These are phyloP conservation scores for Mungos mungo DNA, from an alignment of 2,113 vertebrate species.

Conservation along the genomic window DNA sequence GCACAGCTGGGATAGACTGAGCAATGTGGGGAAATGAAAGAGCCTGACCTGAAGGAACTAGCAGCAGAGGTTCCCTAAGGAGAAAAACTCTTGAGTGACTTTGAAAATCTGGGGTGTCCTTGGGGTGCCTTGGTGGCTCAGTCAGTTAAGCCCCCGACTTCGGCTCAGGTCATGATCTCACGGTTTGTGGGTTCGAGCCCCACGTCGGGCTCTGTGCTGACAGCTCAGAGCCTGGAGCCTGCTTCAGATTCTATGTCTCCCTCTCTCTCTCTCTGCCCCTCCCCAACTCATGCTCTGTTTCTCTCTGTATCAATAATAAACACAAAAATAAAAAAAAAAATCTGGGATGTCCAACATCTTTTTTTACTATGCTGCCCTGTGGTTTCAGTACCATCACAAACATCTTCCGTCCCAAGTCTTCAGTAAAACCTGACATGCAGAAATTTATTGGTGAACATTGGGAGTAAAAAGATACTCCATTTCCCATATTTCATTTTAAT, in stretches of 20 bases:
- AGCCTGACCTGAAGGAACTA: not conserved
- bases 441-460: not conserved
- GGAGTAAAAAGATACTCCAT: not conserved
- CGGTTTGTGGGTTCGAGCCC: no score
- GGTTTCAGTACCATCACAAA: not conserved
- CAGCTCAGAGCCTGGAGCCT: no score
- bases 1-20: not conserved
- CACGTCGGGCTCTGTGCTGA: no score
- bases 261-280: no score
- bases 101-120: not conserved
- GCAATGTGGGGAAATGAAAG: not conserved
- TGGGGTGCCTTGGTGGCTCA: no score
- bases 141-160: no score
- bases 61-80: not conserved
- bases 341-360: not conserved
- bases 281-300: no score
- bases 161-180: no score
- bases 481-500: not conserved
- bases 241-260: no score
- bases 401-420: not conserved
- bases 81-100: not conserved
- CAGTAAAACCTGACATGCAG: not conserved
- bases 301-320: no score
- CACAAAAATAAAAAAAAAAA: not conserved
- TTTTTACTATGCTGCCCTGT: not conserved